phyloP scores from a whole-genome alignment of 2,113 vertebrate species.

The Laticauda laticaudata region DNA sequence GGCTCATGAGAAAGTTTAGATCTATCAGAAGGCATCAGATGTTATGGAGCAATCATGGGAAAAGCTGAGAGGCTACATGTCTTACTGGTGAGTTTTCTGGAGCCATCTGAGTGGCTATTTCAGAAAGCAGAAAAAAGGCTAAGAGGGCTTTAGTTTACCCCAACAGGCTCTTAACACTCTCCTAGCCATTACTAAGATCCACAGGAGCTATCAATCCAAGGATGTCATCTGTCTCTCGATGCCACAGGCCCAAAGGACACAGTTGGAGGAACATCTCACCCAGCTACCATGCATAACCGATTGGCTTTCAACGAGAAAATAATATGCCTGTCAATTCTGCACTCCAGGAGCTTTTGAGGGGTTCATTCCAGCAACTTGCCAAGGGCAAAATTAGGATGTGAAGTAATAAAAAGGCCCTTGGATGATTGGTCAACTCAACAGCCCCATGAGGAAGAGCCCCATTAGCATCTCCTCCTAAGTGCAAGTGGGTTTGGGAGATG shows the following conservation, averaged over 20 bases:
- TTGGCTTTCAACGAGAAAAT: constrained; percentile 10
- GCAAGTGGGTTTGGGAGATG: background rate
- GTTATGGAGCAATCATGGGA: background rate
- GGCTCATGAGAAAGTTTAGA: background rate
- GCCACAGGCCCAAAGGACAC: background rate
- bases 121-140: background rate
- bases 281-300: constrained; percentile 4
- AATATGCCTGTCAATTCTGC: constrained; percentile 9
- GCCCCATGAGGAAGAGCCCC: background rate
- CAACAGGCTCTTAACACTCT: background rate
- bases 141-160: background rate
- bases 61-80: background rate
- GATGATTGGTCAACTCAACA: constrained; percentile 25
- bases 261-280: background rate
- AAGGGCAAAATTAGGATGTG: constrained; percentile 26
- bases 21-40: background rate
- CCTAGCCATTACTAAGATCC: background rate
- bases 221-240: background rate
- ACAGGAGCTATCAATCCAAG: background rate
- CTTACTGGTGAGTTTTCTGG: background rate
- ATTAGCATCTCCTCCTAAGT: constrained; percentile 6
- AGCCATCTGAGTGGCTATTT: background rate
- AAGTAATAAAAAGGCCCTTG: constrained; percentile 7
- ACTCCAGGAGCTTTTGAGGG: constrained; percentile 15
- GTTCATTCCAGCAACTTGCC: constrained; percentile 3